Base-by-base conservation (phyloP, 2,797 vertebrate genomes). In the Mallotus villosus region DNA sequence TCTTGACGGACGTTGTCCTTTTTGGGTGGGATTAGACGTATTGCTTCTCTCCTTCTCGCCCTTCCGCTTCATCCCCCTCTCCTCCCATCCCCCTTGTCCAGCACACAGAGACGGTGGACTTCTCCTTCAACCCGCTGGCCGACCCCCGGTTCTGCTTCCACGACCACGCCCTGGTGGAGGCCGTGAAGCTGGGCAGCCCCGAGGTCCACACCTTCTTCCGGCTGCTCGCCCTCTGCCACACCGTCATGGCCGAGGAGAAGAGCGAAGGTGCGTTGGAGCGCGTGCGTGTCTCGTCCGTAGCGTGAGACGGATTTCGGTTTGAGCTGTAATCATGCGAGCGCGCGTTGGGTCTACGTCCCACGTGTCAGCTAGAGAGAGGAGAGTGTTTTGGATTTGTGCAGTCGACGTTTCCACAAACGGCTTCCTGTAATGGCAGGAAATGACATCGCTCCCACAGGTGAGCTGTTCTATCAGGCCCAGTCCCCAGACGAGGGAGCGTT, bases 401-500 rank as follows among this genome's bases (percentile, higher is more conserved):
- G 11, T 17, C 19, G 17, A 21, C 24, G 55, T 16, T n/a, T 5
- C 22, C 3, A 32, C 7, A 21, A 12, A 14, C n/a, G 17, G 37
- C 70, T 55, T 71, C 57, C 22, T 67, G 29, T 19, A 32, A 51
- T 32, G 19, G 64, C 64, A 66, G 46, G 57, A 76, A 66, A 34
- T 77, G 63, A 75, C 55, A 2, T 29, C 0, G 53, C 25, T 62
- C 1, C 5, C 53, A 34, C 63, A 99, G 97, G 95, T 77, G 84
- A 92, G 61, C 90, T 99, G 53, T 79, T 90, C 6, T 99, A 99
- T 84, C 96, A 95, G 91, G 97, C 96, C 29, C 97, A 99, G 81
- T 99, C 97, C 78, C 97, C 97, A 34, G 97, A 99, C 1, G 97
- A 99, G 80, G 97, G 95, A 2, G 97, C 97, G 0, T 80, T 98